Evolutionary conservation across 1,140 invertebrate genomes (phyloP).

Genomic region (Campodea augens): DNA sequence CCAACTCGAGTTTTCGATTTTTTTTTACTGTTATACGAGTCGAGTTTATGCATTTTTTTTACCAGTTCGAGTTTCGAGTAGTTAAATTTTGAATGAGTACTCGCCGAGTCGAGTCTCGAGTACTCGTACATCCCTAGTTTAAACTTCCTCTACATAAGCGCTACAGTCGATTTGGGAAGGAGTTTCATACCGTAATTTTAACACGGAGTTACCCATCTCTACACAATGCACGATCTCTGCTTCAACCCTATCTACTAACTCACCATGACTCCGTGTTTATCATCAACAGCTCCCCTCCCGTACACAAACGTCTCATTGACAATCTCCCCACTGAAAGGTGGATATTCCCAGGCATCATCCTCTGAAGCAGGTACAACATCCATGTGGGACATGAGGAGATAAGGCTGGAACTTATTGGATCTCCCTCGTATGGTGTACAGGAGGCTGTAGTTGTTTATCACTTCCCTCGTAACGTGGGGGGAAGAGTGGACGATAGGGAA

Average conservation of each 20-base stretch:
- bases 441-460: slow-evolving; percentile 30
- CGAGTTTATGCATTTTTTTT: no score
- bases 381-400: slow-evolving; percentile 32
- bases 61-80: no score
- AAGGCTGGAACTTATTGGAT: slow-evolving; percentile 25
- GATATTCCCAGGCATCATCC: slow-evolving; percentile 24
- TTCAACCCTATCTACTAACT: slow-evolving; percentile 5
- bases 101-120: no score
- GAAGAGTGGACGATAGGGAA: slow-evolving; percentile 28
- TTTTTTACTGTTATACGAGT: no score
- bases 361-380: slow-evolving; percentile 36
- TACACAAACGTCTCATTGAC: slow-evolving; percentile 30
- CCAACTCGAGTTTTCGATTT: no score
- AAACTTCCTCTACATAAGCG: no score
- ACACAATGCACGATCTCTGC: no score
- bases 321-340: slow-evolving; percentile 30
- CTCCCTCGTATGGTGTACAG: slow-evolving; percentile 25
- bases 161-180: no score
- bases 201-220: no score
- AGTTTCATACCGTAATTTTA: no score
- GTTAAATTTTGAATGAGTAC: no score
- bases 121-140: no score
- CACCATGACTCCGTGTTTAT: slow-evolving; percentile 33
- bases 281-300: slow-evolving; percentile 35
- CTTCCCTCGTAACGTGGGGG: slow-evolving; percentile 22